Evolutionary conservation across 2,888 invertebrate species (phyloP).

Genomic region (Oasisia sp.): DNA sequence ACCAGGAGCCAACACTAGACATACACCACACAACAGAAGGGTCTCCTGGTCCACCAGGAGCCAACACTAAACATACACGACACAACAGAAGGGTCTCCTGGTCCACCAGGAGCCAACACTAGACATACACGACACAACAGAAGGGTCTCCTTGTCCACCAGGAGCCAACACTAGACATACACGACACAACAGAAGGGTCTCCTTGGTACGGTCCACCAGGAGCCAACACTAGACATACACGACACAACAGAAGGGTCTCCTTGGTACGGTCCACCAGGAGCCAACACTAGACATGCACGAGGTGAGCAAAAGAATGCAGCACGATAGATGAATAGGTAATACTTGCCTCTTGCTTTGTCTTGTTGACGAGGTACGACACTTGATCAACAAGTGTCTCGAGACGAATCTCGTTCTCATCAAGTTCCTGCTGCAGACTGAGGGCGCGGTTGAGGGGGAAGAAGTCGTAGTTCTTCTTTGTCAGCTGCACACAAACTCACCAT

Average conservation of each 20-base stretch:
- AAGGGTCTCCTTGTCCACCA: too few species aligned
- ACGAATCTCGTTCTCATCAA: conserved; percentile 56
- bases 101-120: too few species aligned
- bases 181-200: too few species aligned
- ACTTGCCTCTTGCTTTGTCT: conserved; percentile 61
- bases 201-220: too few species aligned
- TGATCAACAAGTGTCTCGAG: conserved; percentile 58
- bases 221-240: too few species aligned
- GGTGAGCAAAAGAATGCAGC: neutral
- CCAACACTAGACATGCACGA: neutral
- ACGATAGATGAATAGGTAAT: neutral
- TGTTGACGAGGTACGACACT: conserved; percentile 59
- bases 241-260: neutral
- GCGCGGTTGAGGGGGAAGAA: conserved; percentile 64
- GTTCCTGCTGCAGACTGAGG: conserved; percentile 58
- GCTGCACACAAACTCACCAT: conserved; percentile 44
- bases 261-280: neutral
- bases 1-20: too few species aligned
- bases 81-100: too few species aligned
- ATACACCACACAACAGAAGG: too few species aligned
- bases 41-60: too few species aligned
- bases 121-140: too few species aligned
- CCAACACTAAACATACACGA: too few species aligned
- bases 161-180: too few species aligned
- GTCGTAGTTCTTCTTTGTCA: conserved; percentile 54